Evolutionary conservation across 23 tunicate genomes (phyloP).

Genomic region (Clavelina lepadiformis): DNA sequence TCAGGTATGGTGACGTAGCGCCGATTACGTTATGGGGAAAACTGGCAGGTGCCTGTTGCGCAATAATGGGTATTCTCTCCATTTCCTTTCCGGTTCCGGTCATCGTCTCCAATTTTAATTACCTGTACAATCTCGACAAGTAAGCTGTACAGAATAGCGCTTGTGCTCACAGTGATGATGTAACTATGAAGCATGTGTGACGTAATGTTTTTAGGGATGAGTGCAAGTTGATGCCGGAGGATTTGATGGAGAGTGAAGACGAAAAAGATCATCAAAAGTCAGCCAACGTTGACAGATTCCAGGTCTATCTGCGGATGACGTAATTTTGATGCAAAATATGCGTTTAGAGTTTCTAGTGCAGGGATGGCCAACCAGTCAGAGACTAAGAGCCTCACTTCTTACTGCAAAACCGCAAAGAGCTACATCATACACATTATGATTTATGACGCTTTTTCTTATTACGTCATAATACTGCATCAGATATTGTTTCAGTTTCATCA

Average conservation of each 20-base stretch:
- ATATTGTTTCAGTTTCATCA: too few species aligned
- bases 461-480: too few species aligned
- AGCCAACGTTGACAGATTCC: conserved; percentile 9
- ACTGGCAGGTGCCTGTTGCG: conserved; percentile 86
- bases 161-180: background rate
- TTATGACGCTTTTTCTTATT: too few species aligned
- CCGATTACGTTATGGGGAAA: conserved; percentile 85
- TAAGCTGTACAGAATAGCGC: too few species aligned
- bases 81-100: conserved; percentile 99
- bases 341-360: too few species aligned
- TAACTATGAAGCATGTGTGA: too few species aligned
- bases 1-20: conserved; percentile 78
- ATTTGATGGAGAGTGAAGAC: conserved; percentile 44
- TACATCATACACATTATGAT: too few species aligned
- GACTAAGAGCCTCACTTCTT: too few species aligned
- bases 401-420: too few species aligned
- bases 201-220: conserved; percentile 36
- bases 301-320: too few species aligned
- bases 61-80: conserved; percentile 92
- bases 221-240: conserved; percentile 55
- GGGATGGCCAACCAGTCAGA: too few species aligned
- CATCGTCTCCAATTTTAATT: conserved; percentile 95
- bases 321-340: background rate
- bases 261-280: conserved; percentile 14
- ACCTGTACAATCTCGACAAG: conserved; percentile 95